Percentiles rank a stretch among this genome's conserved stretches.
phyloP scores from a whole-genome alignment of 2,113 vertebrate genomes.

The Pachyramphus minor region DNA sequence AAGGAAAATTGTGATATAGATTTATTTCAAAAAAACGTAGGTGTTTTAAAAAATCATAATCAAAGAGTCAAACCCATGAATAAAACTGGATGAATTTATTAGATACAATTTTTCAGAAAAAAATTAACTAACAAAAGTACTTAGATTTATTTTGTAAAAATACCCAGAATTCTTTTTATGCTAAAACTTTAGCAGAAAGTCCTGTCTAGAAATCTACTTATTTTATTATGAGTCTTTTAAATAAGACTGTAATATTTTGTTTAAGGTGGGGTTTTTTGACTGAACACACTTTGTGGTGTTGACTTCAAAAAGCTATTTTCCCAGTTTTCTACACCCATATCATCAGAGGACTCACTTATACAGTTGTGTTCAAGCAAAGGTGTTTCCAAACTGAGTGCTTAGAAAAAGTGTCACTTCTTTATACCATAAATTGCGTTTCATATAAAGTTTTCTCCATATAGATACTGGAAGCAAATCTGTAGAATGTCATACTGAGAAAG shows the following conservation, averaged over 20 bases:
- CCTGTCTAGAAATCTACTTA: background rate
- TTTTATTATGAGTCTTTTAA: background rate
- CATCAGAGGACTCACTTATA: background rate
- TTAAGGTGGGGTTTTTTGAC: background rate
- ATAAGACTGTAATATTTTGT: background rate
- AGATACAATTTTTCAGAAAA: background rate
- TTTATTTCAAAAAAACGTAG: background rate
- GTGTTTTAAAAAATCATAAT: background rate
- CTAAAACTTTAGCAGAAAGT: background rate
- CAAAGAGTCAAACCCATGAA: background rate
- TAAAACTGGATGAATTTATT: background rate
- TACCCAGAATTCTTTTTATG: background rate
- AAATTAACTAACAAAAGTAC: background rate
- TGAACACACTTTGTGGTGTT: background rate
- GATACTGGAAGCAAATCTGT: background rate
- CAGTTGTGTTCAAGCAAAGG: background rate
- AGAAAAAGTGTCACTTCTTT: background rate
- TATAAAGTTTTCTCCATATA: background rate
- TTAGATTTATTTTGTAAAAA: background rate
- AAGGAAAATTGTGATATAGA: background rate
- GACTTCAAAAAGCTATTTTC: background rate
- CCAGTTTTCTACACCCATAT: background rate
- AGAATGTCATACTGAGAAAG: background rate
- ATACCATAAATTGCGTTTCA: fast-evolving
- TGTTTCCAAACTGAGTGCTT: background rate